Evolutionary conservation across 2,888 invertebrate species (phyloP).

Genomic region (Tanytarsus gracilentus): DNA sequence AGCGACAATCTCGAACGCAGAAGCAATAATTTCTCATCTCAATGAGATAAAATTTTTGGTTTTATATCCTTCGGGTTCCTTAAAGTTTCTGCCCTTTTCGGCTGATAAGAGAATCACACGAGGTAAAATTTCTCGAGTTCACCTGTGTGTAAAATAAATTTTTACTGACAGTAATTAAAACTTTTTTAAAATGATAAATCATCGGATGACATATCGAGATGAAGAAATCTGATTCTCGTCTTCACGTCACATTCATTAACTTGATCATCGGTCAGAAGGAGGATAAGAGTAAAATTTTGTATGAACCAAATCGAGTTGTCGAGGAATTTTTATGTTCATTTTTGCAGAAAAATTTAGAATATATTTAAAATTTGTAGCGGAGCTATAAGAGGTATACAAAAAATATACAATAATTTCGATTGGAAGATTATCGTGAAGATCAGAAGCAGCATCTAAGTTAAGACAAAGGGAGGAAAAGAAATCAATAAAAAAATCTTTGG

Average conservation of each 20-base stretch:
- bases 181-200: constrained; percentile 13
- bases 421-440: neutral
- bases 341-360: too few species aligned
- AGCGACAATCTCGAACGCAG: constrained; percentile 3
- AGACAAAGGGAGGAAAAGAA: constrained; percentile 13
- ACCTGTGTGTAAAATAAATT: constrained; percentile 11
- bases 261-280: too few species aligned
- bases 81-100: neutral
- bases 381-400: too few species aligned
- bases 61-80: neutral
- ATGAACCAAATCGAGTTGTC: too few species aligned
- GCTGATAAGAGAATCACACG: constrained; percentile 17
- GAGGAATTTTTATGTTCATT: too few species aligned
- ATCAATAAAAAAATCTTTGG: constrained; percentile 26
- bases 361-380: too few species aligned
- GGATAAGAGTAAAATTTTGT: too few species aligned
- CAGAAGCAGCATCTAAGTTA: neutral
- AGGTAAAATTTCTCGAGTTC: neutral
- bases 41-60: constrained; percentile 14
- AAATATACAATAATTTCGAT: too few species aligned
- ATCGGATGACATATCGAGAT: neutral
- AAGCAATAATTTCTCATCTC: constrained; percentile 18
- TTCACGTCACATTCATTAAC: too few species aligned
- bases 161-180: constrained; percentile 10
- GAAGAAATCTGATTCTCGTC: constrained; percentile 2